Percentiles rank a stretch among this genome's conserved stretches.
Conservation (phyloP, 2,797 vertebrate species). For the Falco cherrug region DNA sequence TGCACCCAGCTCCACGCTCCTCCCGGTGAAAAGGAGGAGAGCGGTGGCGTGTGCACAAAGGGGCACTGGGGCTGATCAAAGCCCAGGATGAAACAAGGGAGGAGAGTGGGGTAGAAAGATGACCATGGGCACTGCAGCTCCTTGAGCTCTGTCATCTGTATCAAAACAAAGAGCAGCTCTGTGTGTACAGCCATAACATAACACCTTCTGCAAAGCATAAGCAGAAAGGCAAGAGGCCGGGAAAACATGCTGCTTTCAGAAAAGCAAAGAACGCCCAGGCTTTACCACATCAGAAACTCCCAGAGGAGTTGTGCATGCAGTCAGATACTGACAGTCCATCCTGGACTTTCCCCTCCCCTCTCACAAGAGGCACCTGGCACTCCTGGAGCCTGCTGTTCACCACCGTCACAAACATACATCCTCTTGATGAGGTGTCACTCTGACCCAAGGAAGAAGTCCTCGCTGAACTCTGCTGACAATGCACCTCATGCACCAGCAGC, state of each 20-base stretch:
- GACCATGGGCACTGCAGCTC: not conserved
- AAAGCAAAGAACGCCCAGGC: not conserved
- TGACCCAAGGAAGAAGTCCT: not conserved
- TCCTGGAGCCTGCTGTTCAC: not conserved
- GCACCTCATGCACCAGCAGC: not conserved
- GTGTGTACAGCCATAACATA: not conserved
- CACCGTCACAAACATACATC: not conserved
- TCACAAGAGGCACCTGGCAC: not conserved
- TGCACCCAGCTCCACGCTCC: rapidly evolving
- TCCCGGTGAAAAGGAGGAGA: not conserved
- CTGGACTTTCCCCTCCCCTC: not conserved
- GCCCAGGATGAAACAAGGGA: not conserved
- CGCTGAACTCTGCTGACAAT: not conserved
- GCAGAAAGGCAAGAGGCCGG: not conserved
- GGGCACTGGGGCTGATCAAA: not conserved
- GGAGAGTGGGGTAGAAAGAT: not conserved
- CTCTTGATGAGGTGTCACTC: not conserved
- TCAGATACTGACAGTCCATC: not conserved
- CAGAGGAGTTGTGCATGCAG: not conserved
- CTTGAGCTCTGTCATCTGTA: not conserved
- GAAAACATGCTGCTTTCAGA: not conserved
- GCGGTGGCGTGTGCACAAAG: not conserved
- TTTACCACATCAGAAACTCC: not conserved
- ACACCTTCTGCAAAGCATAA: not conserved
- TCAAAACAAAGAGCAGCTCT: not conserved